Evolutionary conservation across 2,888 invertebrate genomes (phyloP), one percentile per base, ranked within the genome.

Genomic region (Drosophila helvetica): DNA sequence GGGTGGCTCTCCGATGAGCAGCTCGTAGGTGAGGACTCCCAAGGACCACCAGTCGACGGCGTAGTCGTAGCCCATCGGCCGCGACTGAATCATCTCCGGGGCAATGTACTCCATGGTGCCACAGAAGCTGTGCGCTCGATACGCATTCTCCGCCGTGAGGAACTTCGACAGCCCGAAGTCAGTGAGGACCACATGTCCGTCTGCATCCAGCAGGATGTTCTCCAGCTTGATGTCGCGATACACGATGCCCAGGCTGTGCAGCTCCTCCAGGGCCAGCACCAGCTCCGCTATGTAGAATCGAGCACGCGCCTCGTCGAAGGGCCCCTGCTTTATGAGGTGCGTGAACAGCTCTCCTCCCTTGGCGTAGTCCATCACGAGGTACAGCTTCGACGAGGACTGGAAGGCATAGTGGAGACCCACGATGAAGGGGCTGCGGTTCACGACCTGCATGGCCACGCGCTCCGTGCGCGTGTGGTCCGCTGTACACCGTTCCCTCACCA

Each of bases 21-120:
- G 94, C 93, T 99, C 99, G 93, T 98, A 99, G 0, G 98, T 97
- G 48, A 99, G 93, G 1, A 99, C 98, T 7, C 98, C 98, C 8
- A 99, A 96, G 33, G 98, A 98, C 99, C 99, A 99, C 99, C 99
- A 99, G 93, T 99, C 99, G 7, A 98, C 99, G 55, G 98, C 97
- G 96, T 97, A 96, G 94, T 98, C 98, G 93, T 99, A 98, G 19
- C 99, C 99, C 79, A 95, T 95, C 61, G 95, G 95, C 72, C 97
- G 97, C 61, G 97, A 96, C 88, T 96, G 92, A 69, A 96, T 95
- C 46, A 95, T 95, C 91, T 96, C 94, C 0, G 97, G 98, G 22
- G 98, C 98, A 99, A 99, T 99, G 92, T 99, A 99, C 92, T 99
- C 99, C 86, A 99, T 96, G 75, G 99, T 99, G 18, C 99, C 99